phyloP scores from a whole-genome alignment of 2,113 vertebrate genomes.

The Oceanites oceanicus region DNA sequence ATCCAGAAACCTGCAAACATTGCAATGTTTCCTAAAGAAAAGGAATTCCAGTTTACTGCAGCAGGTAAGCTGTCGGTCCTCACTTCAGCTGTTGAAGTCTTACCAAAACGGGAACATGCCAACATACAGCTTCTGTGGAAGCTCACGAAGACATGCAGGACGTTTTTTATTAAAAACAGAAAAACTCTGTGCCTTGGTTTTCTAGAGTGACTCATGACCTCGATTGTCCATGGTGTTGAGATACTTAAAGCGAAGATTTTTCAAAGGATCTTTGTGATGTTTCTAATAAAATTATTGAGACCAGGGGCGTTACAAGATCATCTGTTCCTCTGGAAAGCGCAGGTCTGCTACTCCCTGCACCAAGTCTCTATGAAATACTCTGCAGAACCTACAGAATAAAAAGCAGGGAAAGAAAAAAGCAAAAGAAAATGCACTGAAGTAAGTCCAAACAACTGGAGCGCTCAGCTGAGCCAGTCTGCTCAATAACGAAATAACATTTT shows the following conservation, averaged over 20 bases:
- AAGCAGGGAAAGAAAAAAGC: background rate
- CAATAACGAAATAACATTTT: background rate
- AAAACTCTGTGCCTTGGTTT: background rate
- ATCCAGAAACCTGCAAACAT: background rate
- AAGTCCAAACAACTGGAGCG: background rate
- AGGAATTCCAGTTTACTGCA: background rate
- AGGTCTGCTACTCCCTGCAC: background rate
- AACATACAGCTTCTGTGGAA: background rate
- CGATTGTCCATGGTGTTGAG: accelerated
- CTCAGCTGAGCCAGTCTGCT: background rate
- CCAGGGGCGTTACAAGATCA: background rate
- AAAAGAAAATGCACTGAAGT: background rate
- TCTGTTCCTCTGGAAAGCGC: background rate
- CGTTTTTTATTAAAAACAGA: background rate
- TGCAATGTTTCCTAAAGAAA: background rate
- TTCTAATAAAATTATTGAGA: background rate
- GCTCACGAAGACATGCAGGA: background rate
- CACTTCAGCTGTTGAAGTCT: background rate
- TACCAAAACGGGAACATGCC: background rate
- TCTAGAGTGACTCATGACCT: background rate
- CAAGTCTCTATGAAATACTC: background rate
- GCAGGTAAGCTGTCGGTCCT: background rate
- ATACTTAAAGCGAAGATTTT: background rate
- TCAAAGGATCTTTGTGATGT: background rate
- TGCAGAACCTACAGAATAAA: background rate